phyloP scores from a whole-genome alignment of 2,797 vertebrate genomes.

The Sarcoramphus papa region DNA sequence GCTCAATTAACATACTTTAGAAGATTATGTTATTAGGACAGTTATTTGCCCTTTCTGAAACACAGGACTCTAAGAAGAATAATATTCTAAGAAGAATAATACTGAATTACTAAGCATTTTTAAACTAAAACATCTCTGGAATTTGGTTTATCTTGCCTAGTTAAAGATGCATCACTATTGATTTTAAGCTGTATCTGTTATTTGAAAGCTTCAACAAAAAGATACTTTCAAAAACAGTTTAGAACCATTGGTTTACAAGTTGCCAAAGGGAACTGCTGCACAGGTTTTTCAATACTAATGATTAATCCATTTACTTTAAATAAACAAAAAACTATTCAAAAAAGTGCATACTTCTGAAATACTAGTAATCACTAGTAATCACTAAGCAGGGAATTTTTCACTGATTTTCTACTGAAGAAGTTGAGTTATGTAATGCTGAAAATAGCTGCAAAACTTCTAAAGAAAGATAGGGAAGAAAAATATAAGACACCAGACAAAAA shows the following conservation, averaged over 20 bases:
- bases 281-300: neutral
- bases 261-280: neutral
- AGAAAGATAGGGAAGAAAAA: slow-evolving; percentile 44
- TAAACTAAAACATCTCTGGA: neutral
- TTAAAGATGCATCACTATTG: neutral
- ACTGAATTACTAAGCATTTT: neutral
- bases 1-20: neutral
- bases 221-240: neutral
- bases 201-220: neutral
- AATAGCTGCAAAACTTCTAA: neutral
- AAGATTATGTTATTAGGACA: neutral
- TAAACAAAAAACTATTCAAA: neutral
- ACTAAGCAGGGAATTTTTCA: slow-evolving; percentile 5
- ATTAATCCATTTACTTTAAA: neutral
- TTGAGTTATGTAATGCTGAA: neutral
- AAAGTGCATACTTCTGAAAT: neutral
- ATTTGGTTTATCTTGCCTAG: neutral
- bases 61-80: neutral
- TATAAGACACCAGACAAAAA: slow-evolving; percentile 51
- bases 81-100: neutral
- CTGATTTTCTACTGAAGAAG: slow-evolving; percentile 6
- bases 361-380: neutral
- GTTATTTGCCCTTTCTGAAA: neutral
- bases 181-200: neutral
- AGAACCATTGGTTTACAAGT: neutral